Conservation (phyloP, 2,888 invertebrate species). For the Graphium colonna region DNA sequence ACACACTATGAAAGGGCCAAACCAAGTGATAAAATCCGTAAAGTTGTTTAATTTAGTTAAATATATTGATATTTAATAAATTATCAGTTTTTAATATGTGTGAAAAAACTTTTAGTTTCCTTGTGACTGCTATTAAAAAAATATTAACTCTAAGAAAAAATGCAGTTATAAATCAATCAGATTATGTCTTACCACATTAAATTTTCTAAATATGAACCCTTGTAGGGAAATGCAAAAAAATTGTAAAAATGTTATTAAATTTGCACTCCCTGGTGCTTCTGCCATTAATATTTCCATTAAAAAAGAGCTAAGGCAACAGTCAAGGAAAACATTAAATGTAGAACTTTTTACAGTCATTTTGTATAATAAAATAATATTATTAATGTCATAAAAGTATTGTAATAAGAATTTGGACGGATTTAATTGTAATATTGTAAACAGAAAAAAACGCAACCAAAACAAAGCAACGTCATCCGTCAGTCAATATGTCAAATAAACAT, state of each 20-base stretch:
- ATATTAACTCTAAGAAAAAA: background rate
- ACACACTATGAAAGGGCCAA: too few relatives aligned
- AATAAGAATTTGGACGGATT: background rate
- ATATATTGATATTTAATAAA: too few relatives aligned
- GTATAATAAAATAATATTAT: constrained; percentile 7
- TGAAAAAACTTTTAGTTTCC: too few relatives aligned
- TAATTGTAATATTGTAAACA: too few relatives aligned
- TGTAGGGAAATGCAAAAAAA: constrained; percentile 62
- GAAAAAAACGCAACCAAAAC: background rate
- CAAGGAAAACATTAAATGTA: constrained; percentile 52
- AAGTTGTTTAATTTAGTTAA: too few relatives aligned
- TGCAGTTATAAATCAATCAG: background rate
- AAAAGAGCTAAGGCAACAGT: constrained; percentile 64
- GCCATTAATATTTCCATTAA: constrained; percentile 71
- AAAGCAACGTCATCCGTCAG: background rate
- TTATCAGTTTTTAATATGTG: too few relatives aligned
- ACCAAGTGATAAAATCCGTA: too few relatives aligned
- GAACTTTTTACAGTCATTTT: constrained; percentile 46
- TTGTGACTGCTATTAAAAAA: background rate
- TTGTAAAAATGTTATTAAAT: constrained; percentile 67
- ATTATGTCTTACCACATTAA: constrained; percentile 42
- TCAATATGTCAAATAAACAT: background rate
- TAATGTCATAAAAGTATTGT: background rate
- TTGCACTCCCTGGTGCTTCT: constrained; percentile 53
- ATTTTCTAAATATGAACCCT: constrained; percentile 45